Evolutionary conservation across 2,888 invertebrate genomes (phyloP), one percentile per base, ranked within the genome.

Genomic region (Stictocephala bisonia): DNA sequence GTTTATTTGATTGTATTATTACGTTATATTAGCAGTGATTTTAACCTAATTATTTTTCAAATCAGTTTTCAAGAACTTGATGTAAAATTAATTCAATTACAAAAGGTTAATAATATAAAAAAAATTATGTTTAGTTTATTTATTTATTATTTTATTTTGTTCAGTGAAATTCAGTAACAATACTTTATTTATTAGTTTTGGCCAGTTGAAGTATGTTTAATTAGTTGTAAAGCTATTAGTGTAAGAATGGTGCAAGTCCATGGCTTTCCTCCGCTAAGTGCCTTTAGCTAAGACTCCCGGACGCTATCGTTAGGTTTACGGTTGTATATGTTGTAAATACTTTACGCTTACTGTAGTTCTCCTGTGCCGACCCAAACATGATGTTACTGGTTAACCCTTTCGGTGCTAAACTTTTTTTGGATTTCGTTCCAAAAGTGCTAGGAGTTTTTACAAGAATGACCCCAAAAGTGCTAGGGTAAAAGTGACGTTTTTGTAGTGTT

Each of bases 301-400:
- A 29, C 15, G 56, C 27, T 29, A 18, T 29, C 18, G 27, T 56
- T 29, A 9, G 29, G 27, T 56, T 22, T 18, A 56, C 15, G 27
- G 15, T 4, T 56, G 56, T 56, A 56, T 29, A 56, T 56, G 18
- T 11, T 56, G 56, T 56, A 56, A 11, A 56, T 56, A 56, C 31
- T 56, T 56, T 56, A 27, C 56, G 56, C 56, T 56, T 56, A 56
- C 51, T n/a, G n/a, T n/a, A n/a, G n/a, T n/a, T n/a, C n/a, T n/a
- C n/a, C n/a, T n/a, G n/a, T n/a, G n/a, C n/a, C n/a, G n/a, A n/a
- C n/a, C n/a, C n/a, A n/a, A n/a, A n/a, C n/a, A n/a, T n/a, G n/a
- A n/a, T n/a, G n/a, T n/a, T n/a, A n/a, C n/a, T n/a, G n/a, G n/a
- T n/a, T n/a, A n/a, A n/a, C n/a, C n/a, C n/a, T n/a, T n/a, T n/a